phyloP scores from a whole-genome alignment of 2,888 invertebrate species.

The Melanostoma scalare region DNA sequence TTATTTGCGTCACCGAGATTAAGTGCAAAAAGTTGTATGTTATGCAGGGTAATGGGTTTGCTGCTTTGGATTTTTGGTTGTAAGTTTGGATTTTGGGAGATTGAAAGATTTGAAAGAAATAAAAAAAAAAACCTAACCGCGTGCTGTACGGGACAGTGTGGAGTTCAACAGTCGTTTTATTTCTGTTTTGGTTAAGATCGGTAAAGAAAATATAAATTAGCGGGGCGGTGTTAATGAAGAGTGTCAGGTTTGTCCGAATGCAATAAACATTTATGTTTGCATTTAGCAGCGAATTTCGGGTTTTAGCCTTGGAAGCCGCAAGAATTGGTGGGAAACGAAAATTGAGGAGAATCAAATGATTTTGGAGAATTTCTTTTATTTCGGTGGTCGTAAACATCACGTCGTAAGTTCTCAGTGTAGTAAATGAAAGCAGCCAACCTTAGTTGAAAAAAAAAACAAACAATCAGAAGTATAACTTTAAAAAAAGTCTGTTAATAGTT shows the following conservation, averaged over 20 bases:
- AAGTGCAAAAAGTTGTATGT: too few species aligned
- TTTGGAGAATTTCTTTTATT: slow-evolving; percentile 48
- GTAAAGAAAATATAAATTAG: slow-evolving; percentile 44
- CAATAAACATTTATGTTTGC: slow-evolving; percentile 41
- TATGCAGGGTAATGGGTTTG: too few species aligned
- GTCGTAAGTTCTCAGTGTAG: slow-evolving; percentile 30
- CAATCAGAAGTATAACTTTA: slow-evolving; percentile 5
- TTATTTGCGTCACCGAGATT: too few species aligned
- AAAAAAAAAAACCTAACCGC: background rate
- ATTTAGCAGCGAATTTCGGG: slow-evolving; percentile 36
- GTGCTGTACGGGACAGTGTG: background rate
- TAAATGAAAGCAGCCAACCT: slow-evolving; percentile 28
- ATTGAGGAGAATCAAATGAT: slow-evolving; percentile 36
- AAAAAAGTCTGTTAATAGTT: slow-evolving; percentile 1
- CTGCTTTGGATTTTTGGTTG: too few species aligned
- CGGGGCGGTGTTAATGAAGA: slow-evolving; percentile 44
- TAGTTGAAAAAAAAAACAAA: background rate
- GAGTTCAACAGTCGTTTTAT: slow-evolving; percentile 38
- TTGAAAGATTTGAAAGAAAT: background rate
- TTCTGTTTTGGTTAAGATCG: slow-evolving; percentile 8
- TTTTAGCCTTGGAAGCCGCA: slow-evolving; percentile 5
- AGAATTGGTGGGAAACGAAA: slow-evolving; percentile 32
- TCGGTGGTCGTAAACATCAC: slow-evolving; percentile 34
- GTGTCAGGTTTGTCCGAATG: slow-evolving; percentile 30
- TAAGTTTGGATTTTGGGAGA: too few species aligned